Conservation (phyloP, 2,888 invertebrate species). For the Prosopocoilus inquinatus region DNA sequence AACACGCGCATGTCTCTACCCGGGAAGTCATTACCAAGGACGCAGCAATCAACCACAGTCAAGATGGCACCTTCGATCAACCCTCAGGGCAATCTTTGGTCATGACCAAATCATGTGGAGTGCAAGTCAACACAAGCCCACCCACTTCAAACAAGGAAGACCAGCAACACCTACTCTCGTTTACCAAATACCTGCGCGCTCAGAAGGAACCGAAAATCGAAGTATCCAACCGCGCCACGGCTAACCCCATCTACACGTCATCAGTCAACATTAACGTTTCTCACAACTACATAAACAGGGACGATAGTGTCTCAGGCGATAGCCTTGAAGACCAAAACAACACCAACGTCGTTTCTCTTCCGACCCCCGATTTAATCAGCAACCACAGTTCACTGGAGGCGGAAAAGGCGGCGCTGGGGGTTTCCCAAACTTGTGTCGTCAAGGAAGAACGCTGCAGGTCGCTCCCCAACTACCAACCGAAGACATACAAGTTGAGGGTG, state of each 20-base stretch:
- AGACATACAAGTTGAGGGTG: conserved; percentile 11
- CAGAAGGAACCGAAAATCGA: conserved; percentile 28
- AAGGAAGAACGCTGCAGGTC: conserved; percentile 29
- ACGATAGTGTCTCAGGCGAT: conserved; percentile 53
- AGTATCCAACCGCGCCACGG: conserved; percentile 30
- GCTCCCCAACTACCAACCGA: conserved; percentile 24
- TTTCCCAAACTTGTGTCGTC: conserved; percentile 26
- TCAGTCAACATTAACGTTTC: conserved; percentile 62
- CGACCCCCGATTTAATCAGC: conserved; percentile 59
- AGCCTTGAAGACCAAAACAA: conserved; percentile 44
- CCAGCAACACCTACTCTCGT: conserved; percentile 46
- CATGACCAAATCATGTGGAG: conserved; percentile 24
- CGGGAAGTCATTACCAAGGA: conserved; percentile 50
- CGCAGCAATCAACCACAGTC: conserved; percentile 49
- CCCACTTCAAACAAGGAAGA: conserved; percentile 30
- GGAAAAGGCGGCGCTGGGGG: conserved; percentile 8
- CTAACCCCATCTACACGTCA: conserved; percentile 50
- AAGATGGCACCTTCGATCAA: conserved; percentile 37
- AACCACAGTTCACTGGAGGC: conserved; percentile 56
- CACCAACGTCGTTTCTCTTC: conserved; percentile 40
- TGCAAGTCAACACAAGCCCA: conserved; percentile 19
- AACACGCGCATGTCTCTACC: conserved; percentile 47
- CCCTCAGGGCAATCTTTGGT: conserved; percentile 10
- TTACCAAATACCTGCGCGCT: conserved; percentile 46
- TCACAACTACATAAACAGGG: conserved; percentile 50